These are phyloP conservation scores for Clupea harengus DNA, from an alignment of 2,113 vertebrate genomes.

Conservation along the genomic window DNA sequence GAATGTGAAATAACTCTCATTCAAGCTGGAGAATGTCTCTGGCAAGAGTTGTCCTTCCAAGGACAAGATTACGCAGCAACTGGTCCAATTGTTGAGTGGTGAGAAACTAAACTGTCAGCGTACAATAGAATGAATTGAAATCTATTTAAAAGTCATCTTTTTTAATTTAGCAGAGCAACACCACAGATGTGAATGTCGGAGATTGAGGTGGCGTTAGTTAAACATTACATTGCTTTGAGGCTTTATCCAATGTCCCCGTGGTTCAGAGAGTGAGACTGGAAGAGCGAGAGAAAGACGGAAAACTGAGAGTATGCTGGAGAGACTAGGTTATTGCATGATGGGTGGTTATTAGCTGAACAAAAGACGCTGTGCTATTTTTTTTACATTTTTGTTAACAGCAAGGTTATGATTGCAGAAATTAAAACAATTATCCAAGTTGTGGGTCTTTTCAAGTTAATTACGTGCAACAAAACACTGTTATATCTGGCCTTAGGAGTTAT, in stretches of 20 bases:
- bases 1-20: neutral
- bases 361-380: neutral
- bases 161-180: neutral
- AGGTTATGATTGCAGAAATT: neutral
- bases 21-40: neutral
- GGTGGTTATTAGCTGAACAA: neutral
- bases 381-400: neutral
- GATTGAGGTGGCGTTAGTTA: neutral
- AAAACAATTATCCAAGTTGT: neutral
- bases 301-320: neutral
- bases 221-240: neutral
- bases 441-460: neutral
- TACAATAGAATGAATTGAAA: neutral
- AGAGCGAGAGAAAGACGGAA: neutral
- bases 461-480: neutral
- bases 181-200: neutral
- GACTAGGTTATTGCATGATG: neutral
- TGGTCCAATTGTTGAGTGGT: neutral
- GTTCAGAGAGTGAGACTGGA: neutral
- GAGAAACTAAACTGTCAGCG: neutral
- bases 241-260: neutral
- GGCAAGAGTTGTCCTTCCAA: neutral
- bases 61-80: neutral
- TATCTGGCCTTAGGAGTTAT: neutral
- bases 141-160: neutral